phyloP scores from a whole-genome alignment of 2,113 vertebrate species.

The Pipra filicauda region DNA sequence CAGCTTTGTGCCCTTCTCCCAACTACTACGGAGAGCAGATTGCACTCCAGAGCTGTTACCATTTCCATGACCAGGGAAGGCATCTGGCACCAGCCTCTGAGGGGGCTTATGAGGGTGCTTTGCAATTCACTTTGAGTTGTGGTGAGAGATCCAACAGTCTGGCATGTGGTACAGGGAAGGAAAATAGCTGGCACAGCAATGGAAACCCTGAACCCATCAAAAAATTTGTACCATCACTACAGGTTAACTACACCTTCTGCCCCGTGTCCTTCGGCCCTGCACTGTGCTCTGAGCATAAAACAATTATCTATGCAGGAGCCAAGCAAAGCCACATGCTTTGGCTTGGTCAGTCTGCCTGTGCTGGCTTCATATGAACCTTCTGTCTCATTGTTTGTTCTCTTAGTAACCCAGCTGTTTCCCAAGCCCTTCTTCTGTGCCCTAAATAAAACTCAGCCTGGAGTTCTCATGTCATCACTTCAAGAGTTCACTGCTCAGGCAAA shows the following conservation, averaged over 20 bases:
- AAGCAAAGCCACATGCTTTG: not conserved
- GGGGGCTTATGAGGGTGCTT: not conserved
- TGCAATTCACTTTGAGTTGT: not conserved
- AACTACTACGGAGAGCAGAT: accelerated
- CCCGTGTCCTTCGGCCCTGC: not conserved
- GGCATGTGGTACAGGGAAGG: not conserved
- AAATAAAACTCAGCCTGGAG: not conserved
- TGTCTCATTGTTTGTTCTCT: not conserved
- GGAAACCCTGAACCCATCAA: not conserved
- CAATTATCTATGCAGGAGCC: not conserved
- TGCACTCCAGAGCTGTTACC: not conserved
- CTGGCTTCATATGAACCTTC: not conserved
- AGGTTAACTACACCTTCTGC: not conserved
- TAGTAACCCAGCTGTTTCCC: not conserved
- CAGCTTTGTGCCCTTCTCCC: not conserved
- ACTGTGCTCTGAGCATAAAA: not conserved
- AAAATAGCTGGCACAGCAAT: not conserved
- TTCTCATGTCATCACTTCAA: accelerated
- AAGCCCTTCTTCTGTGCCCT: not conserved
- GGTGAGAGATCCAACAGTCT: not conserved
- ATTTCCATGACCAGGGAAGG: not conserved
- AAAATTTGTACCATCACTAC: accelerated
- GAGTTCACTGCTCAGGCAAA: not conserved
- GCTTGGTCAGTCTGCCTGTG: not conserved
- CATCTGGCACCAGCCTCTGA: not conserved